Percentiles rank a stretch among this genome's conserved stretches.
Conservation (phyloP, 2,113 vertebrate species). For the Chelonoidis abingdonii region DNA sequence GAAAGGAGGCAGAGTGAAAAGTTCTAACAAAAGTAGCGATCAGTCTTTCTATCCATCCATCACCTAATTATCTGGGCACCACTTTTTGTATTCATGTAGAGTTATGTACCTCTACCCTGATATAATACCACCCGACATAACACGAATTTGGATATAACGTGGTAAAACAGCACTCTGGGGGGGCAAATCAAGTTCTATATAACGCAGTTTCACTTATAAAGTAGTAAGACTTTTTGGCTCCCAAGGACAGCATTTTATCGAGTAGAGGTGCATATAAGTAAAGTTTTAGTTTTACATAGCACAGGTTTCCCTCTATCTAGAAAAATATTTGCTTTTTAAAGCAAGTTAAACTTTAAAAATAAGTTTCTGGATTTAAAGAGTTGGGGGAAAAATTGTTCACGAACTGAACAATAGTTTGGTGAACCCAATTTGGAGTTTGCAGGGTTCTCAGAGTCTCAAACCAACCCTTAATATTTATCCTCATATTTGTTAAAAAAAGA, state of each 20-base stretch:
- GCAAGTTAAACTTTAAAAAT: background rate
- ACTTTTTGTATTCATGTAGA: background rate
- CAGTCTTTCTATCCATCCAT: background rate
- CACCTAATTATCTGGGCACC: background rate
- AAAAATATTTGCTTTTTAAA: background rate
- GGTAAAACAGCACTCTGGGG: too few relatives aligned
- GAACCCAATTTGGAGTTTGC: background rate
- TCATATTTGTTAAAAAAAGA: background rate
- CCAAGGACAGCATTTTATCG: too few relatives aligned
- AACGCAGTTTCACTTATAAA: too few relatives aligned
- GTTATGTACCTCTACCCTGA: background rate
- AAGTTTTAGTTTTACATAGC: background rate
- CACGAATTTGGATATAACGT: too few relatives aligned
- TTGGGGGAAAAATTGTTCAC: background rate
- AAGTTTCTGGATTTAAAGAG: background rate
- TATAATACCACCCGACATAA: too few relatives aligned
- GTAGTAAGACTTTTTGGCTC: too few relatives aligned
- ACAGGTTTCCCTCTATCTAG: background rate
- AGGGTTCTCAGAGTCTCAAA: background rate
- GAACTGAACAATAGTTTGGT: background rate
- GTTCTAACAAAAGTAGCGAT: background rate
- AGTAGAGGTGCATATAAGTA: background rate
- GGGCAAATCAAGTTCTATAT: too few relatives aligned
- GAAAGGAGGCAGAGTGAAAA: background rate
- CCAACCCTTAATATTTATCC: background rate